These are phyloP conservation scores for Hystrix brachyura DNA, from an alignment of 2,113 vertebrate genomes.

Conservation along the genomic window DNA sequence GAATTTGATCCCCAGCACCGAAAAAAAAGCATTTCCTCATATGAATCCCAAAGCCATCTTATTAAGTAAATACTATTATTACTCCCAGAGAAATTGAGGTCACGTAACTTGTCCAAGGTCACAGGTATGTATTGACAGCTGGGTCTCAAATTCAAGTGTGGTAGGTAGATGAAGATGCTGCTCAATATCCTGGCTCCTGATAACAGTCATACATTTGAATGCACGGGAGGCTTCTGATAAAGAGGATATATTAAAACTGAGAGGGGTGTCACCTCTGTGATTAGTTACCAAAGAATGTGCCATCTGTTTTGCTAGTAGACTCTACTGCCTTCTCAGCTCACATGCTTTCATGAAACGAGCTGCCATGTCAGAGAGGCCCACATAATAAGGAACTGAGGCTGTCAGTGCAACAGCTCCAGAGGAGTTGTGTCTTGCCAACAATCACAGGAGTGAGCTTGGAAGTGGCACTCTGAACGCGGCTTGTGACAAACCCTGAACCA, in stretches of 20 bases:
- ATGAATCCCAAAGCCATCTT: slow-evolving; percentile 37
- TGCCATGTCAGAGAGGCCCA: slow-evolving; percentile 17
- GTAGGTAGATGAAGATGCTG: neutral
- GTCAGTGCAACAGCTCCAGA: neutral
- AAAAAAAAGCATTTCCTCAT: slow-evolving; percentile 2
- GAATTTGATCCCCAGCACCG: too few species aligned
- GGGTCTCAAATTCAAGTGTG: slow-evolving; percentile 18
- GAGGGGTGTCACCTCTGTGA: neutral
- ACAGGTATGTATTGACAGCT: neutral
- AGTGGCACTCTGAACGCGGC: neutral
- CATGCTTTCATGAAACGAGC: slow-evolving; percentile 12
- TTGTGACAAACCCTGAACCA: slow-evolving; percentile 19
- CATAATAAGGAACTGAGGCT: neutral
- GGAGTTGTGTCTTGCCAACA: slow-evolving; percentile 5
- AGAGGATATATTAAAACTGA: slow-evolving; percentile 31
- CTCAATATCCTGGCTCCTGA: neutral
- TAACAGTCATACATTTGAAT: neutral
- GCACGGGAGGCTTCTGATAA: neutral
- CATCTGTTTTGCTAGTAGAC: slow-evolving; percentile 25
- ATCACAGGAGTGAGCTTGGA: neutral
- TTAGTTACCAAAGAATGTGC: neutral
- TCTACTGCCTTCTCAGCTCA: slow-evolving; percentile 21
- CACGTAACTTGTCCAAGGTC: neutral
- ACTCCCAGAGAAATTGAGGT: neutral
- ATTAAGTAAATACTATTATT: slow-evolving; percentile 46